A percentile compares a stretch with the other conserved stretches of the same genome.
These are phyloP conservation scores for Candidula unifasciata DNA, from an alignment of 2,888 invertebrate genomes.

Conservation along the genomic window DNA sequence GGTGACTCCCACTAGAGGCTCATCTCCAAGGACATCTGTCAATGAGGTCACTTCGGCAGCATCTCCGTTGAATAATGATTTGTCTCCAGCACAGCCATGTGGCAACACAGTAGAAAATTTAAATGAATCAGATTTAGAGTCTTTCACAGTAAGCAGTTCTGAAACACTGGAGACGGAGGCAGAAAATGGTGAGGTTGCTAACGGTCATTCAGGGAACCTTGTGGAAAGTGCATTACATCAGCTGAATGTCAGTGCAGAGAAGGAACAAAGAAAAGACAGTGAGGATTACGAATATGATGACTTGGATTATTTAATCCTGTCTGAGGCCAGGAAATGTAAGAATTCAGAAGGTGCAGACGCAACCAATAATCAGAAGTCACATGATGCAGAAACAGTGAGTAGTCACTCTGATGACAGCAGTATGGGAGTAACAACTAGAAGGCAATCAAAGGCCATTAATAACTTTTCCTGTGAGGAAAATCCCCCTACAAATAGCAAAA, in stretches of 20 bases:
- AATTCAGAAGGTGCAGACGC: not conserved
- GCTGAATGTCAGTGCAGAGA: not conserved
- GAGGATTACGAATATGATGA: conserved; percentile 1
- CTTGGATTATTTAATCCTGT: conserved; percentile 15
- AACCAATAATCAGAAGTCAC: not conserved
- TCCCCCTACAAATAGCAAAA: not conserved
- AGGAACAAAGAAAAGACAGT: not conserved
- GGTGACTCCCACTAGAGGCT: not conserved
- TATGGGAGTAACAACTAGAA: not conserved
- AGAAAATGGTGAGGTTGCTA: not conserved
- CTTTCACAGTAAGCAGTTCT: not conserved
- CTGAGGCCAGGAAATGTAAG: conserved; percentile 22
- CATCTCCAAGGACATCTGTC: not conserved
- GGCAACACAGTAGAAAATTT: no score
- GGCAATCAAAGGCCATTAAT: not conserved
- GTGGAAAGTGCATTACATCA: not conserved
- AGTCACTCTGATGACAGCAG: not conserved
- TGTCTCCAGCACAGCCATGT: not conserved
- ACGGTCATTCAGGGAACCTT: no score
- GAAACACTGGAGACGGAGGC: no score
- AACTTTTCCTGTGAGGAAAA: not conserved
- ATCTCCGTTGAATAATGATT: not conserved
- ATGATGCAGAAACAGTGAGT: no score
- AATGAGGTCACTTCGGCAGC: not conserved
- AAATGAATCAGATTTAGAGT: not conserved